Evolutionary conservation across 2,113 vertebrate species (phyloP).

Genomic region (Charadrius vociferus): DNA sequence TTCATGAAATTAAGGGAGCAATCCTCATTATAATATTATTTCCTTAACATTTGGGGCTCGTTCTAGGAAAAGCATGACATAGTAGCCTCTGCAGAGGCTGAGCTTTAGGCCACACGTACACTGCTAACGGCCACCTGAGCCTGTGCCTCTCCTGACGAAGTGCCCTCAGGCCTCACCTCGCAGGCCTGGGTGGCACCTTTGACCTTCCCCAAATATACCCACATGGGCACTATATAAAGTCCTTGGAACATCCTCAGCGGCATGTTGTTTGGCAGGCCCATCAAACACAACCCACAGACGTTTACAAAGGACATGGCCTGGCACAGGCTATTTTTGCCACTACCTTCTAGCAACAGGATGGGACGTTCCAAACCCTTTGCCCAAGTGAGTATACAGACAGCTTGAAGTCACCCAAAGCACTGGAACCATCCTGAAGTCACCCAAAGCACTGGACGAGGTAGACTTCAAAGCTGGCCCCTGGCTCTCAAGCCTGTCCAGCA

Average conservation of each 20-base stretch:
- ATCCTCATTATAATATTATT: neutral
- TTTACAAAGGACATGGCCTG: neutral
- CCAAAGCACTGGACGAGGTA: neutral
- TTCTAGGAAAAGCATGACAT: neutral
- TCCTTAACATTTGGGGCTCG: neutral
- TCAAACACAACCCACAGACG: neutral
- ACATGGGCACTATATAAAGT: neutral
- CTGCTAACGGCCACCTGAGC: neutral
- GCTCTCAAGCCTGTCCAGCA: neutral
- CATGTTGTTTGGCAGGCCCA: neutral
- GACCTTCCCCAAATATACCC: neutral
- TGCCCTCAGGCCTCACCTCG: neutral
- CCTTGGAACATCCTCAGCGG: neutral
- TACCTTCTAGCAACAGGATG: neutral
- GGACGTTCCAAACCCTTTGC: neutral
- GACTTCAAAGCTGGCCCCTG: neutral
- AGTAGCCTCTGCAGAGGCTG: neutral
- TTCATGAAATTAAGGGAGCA: neutral
- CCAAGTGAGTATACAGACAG: neutral
- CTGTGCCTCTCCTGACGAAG: neutral
- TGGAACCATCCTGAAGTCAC: neutral
- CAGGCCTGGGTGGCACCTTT: neutral
- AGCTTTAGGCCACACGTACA: neutral
- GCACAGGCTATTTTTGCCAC: neutral
- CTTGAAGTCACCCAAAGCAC: neutral